Base-by-base conservation (phyloP, 23 tunicate species). In the Corella eumyota region DNA sequence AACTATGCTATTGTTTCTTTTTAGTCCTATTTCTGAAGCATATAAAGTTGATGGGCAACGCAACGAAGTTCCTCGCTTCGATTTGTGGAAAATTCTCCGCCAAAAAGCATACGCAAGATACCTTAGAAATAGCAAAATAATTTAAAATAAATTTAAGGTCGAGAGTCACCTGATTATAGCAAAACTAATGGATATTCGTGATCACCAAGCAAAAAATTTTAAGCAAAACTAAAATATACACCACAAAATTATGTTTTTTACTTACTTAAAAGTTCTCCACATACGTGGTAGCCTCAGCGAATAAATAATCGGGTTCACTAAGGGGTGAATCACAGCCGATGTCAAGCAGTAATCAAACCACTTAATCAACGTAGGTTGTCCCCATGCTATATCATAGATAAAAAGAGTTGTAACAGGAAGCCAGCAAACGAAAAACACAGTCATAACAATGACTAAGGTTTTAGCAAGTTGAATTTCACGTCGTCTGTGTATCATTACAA, bases 231-330 rank as follows among this genome's bases (percentile, higher is more conserved):
- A 40, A 40, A 15, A 40, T 40, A 40, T 15, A 9, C 48, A 40
- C 48, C 11, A 40, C 11, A 40, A 40, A 15, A 15, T 40, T 15
- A n/a, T n/a, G n/a, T n/a, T n/a, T n/a, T n/a, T n/a, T n/a, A 57
- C 83, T 60, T 69, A 78, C 85, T 49, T 68, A 29, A 78, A 78
- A 61, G 85, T 68, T 4, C 38, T 22, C 85, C 85, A 78, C 85
- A 69, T 78, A 2, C 85, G 64, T n/a, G 85, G 85, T 32, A 78
- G 66, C 32, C 66, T 47, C 33, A 61, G 26, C 2, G 85, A 68
- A 51, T 78, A 78, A 1, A 78, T 78, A 24, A 78, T 26, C 19
- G 76, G 72, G 30, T 66, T 68, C 20, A 68, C 52, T 21, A 78
- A 35, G 4, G 76, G 76, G 49, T 78, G 85, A 34, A 69, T 36